These are phyloP conservation scores for Lipophrys pholis DNA, from an alignment of 2,113 vertebrate genomes.

Conservation along the genomic window DNA sequence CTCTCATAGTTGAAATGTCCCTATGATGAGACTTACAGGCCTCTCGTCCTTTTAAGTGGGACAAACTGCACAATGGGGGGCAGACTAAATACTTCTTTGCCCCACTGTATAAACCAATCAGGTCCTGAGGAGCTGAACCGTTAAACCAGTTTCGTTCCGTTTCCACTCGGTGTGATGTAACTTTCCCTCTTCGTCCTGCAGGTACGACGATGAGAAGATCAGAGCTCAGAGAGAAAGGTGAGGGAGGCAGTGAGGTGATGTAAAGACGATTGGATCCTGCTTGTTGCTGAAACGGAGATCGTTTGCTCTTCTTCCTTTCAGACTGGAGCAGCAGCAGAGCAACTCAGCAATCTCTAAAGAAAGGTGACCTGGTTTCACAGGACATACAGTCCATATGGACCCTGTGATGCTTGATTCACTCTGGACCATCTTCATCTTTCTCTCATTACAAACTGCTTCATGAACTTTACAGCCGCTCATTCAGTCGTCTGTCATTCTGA, in stretches of 20 bases:
- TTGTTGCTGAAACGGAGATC: background rate
- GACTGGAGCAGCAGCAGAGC: constrained; percentile 70
- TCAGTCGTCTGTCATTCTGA: too few relatives aligned
- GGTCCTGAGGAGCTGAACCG: too few relatives aligned
- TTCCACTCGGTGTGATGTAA: too few relatives aligned
- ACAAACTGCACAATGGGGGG: too few relatives aligned
- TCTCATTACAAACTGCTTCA: background rate
- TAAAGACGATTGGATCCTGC: background rate
- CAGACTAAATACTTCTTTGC: too few relatives aligned
- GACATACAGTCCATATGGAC: background rate
- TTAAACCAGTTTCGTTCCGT: too few relatives aligned
- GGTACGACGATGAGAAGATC: constrained; percentile 92
- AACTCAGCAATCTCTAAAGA: constrained; percentile 63
- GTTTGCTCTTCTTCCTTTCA: constrained; percentile 36
- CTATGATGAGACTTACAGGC: too few relatives aligned
- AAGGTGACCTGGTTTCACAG: constrained; percentile 72
- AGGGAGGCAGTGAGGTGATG: background rate
- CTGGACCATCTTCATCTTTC: background rate
- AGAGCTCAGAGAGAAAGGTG: constrained; percentile 90
- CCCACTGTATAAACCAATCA: too few relatives aligned
- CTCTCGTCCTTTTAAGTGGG: too few relatives aligned
- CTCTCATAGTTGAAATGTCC: too few relatives aligned
- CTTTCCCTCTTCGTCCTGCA: too few relatives aligned
- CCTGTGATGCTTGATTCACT: background rate
- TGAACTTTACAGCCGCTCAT: too few relatives aligned